These are phyloP conservation scores for Epizoanthus fatuus DNA, from an alignment of 92 coral and sea anemone species.

Conservation along the genomic window DNA sequence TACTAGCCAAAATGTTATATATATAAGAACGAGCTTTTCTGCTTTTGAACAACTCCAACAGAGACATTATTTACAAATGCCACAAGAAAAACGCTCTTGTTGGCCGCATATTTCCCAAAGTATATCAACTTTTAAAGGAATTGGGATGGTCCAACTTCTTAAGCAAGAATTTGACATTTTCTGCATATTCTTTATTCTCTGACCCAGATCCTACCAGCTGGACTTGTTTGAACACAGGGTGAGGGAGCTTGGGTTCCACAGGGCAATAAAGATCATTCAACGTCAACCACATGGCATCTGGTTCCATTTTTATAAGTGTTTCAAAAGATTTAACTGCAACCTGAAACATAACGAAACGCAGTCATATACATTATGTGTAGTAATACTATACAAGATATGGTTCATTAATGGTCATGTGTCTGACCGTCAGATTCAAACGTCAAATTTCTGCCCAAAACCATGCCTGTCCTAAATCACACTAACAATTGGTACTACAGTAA, in stretches of 20 bases:
- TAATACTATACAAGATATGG: too few relatives aligned
- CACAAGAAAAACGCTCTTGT: too few relatives aligned
- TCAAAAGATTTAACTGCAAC: constrained; percentile 76
- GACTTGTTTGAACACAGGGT: constrained; percentile 57
- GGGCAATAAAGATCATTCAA: constrained; percentile 89
- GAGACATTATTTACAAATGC: too few relatives aligned
- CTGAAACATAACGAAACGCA: constrained; percentile 47
- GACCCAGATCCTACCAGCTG: constrained; percentile 70
- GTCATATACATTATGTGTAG: not conserved
- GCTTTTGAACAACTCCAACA: too few relatives aligned
- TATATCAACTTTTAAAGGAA: not conserved
- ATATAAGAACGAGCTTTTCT: too few relatives aligned
- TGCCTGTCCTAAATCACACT: too few relatives aligned
- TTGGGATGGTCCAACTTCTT: constrained; percentile 11
- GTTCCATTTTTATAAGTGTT: constrained; percentile 80
- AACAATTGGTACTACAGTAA: too few relatives aligned
- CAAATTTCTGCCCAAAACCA: too few relatives aligned
- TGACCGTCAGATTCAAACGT: too few relatives aligned
- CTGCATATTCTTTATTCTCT: constrained; percentile 80
- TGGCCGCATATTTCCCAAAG: not conserved
- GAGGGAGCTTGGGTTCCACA: constrained; percentile 73
- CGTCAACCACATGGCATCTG: constrained; percentile 93
- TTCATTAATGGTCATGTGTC: too few relatives aligned
- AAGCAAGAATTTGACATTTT: constrained; percentile 75
- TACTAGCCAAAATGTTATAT: too few relatives aligned